Evolutionary conservation across 2,888 invertebrate species (phyloP).

Genomic region (Malacosoma neustria): DNA sequence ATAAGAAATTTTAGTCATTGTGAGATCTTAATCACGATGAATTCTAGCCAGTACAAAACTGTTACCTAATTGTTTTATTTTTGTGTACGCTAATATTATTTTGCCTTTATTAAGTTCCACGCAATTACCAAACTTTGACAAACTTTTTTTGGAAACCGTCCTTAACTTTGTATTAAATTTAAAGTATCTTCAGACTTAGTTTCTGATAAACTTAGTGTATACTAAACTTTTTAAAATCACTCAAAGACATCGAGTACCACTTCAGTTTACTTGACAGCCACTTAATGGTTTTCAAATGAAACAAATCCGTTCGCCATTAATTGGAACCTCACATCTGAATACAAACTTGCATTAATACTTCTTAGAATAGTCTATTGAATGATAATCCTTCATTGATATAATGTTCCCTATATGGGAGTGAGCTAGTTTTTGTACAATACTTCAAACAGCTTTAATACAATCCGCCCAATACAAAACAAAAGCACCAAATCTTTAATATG

Average conservation of each 20-base stretch:
- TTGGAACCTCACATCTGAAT: constrained; percentile 14
- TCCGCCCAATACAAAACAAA: constrained; percentile 21
- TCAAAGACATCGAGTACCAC: neutral
- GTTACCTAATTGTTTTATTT: too few relatives aligned
- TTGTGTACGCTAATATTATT: too few relatives aligned
- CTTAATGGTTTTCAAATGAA: neutral
- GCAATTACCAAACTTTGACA: too few relatives aligned
- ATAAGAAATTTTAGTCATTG: too few relatives aligned
- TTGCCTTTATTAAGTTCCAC: too few relatives aligned
- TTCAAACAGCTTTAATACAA: constrained; percentile 11
- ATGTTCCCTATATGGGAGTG: constrained; percentile 4
- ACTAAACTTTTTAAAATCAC: neutral
- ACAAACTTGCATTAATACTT: constrained; percentile 17
- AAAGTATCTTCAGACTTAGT: too few relatives aligned
- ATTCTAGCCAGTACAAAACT: too few relatives aligned
- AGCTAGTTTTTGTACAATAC: neutral
- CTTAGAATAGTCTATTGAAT: constrained; percentile 15
- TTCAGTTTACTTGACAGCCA: neutral
- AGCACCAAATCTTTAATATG: constrained; percentile 12
- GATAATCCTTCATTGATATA: constrained; percentile 10
- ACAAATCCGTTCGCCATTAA: constrained; percentile 8
- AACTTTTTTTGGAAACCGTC: too few relatives aligned
- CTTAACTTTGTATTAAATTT: too few relatives aligned
- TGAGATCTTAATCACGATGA: too few relatives aligned
- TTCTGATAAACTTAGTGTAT: too few relatives aligned